Evolutionary conservation across 1,140 invertebrate species (phyloP).

Genomic region (Cheumatopsyche charites): DNA sequence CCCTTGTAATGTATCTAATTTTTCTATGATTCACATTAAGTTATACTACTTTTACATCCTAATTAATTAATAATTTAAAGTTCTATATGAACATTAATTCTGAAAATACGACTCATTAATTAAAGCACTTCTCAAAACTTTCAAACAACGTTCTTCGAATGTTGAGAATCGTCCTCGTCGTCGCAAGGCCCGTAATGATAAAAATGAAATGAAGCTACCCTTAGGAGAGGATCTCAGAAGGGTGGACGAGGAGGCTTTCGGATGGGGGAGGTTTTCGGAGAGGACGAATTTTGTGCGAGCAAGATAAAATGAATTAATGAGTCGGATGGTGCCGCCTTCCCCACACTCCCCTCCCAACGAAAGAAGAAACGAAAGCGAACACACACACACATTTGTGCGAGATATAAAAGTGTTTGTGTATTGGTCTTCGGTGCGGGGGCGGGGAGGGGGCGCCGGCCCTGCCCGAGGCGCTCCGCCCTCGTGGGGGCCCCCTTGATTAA

Average conservation of each 20-base stretch:
- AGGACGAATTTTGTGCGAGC: constrained; percentile 37
- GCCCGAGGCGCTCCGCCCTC: neutral
- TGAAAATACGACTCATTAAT: too few species aligned
- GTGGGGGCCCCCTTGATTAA: constrained; percentile 27
- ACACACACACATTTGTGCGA: constrained; percentile 16
- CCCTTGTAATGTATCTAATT: too few species aligned
- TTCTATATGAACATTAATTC: too few species aligned
- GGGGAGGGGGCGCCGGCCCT: constrained; percentile 4
- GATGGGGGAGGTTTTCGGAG: neutral
- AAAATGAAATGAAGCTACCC: constrained; percentile 40
- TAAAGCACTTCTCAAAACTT: too few species aligned
- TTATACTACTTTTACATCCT: too few species aligned
- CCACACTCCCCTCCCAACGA: constrained; percentile 25
- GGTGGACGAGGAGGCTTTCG: constrained; percentile 4
- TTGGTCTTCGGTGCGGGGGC: too few species aligned
- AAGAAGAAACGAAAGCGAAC: constrained; percentile 38
- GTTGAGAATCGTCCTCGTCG: constrained; percentile 21
- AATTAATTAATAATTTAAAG: too few species aligned
- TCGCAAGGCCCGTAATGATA: constrained; percentile 31
- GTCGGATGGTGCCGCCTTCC: constrained; percentile 34
- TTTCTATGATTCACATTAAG: too few species aligned
- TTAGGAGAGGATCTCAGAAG: constrained; percentile 38
- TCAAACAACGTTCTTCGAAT: too few species aligned
- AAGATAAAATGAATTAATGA: constrained; percentile 41
- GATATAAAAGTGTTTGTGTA: too few species aligned